Evolutionary conservation across 2,113 vertebrate genomes (phyloP), one percentile per base, ranked within the genome.

Genomic region (Agapornis roseicollis): DNA sequence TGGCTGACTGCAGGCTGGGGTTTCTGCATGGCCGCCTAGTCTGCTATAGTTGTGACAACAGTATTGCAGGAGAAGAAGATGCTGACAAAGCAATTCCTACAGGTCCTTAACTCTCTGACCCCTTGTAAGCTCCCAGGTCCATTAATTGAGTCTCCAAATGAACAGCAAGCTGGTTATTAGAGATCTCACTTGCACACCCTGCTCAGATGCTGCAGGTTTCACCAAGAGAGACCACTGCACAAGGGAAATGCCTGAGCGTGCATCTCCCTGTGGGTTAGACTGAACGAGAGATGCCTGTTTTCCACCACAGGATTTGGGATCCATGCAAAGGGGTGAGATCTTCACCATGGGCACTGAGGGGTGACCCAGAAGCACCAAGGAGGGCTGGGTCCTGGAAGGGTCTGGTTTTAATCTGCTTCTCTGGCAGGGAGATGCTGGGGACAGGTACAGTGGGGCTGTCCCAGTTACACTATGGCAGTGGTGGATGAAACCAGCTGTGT

Each of bases 121-220:
- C 2, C 0, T 53, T 49, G 16, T 25, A 42, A 69, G 63, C 11
- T 49, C 27, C 28, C 0, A 1, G 20, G 19, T 39, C 53, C 29
- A 35, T 61, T 70, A 50, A 31, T 37, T 64, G 55, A 70, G 19
- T 22, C 33, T n/a, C 44, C 41, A 46, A 78, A 58, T 35, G 24
- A 74, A 42, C 69, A 61, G 11, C 53, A 86, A 42, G 33, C 42
- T 82, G 33, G 13, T 33, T 77, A 31, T 52, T 39, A 39, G 49
- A 12, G 22, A 7, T 58, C 33, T 87, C 33, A 71, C 42, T 58
- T 65, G 56, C 28, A 56, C 20, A 71, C 11, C 23, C 23, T 50
- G 11, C 11, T 64, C 49, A 56, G 35, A 28, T 69, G 69, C 56
- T 64, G 56, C 70, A 37, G 31, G 11, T 56, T 70, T 86, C 31